Conservation (phyloP, 2,888 invertebrate species). For the Polymixis flavicincta region DNA sequence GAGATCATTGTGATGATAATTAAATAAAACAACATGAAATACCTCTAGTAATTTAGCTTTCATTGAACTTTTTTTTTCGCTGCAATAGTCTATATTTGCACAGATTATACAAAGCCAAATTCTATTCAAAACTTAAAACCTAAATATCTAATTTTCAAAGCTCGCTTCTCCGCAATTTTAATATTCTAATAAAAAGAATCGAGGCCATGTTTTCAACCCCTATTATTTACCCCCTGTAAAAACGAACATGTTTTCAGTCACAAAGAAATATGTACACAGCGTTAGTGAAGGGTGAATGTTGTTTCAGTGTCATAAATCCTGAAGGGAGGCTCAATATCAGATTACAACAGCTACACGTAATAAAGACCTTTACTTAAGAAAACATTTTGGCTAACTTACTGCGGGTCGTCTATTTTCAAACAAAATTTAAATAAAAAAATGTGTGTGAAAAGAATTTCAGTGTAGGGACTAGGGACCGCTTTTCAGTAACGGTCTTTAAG, state of each 20-base stretch:
- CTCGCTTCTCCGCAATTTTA: neutral
- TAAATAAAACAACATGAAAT: neutral
- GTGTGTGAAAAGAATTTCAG: constrained; percentile 29
- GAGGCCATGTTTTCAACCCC: constrained; percentile 1
- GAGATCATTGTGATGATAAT: neutral
- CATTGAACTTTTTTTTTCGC: neutral
- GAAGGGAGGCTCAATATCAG: constrained; percentile 57
- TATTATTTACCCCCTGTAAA: constrained; percentile 32
- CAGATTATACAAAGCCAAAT: neutral
- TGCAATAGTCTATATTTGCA: neutral
- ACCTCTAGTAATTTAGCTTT: neutral
- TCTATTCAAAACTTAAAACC: neutral
- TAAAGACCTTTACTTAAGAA: constrained; percentile 55
- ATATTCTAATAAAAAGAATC: constrained; percentile 21
- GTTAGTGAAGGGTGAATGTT: constrained; percentile 53
- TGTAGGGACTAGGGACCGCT: constrained; percentile 10
- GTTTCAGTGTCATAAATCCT: constrained; percentile 58
- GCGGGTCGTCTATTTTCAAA: constrained; percentile 23
- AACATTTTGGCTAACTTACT: constrained; percentile 41
- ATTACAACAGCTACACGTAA: constrained; percentile 54
- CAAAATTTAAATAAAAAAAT: constrained; percentile 36
- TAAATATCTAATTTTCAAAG: neutral
- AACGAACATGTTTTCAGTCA: constrained; percentile 46
- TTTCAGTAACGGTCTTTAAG: constrained; percentile 51
- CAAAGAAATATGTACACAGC: constrained; percentile 45